A percentile compares a stretch with the other conserved stretches of the same genome.
phyloP scores from a whole-genome alignment of 37 sponge, comb jelly and placozoan species.

The Cliona cf. orientalis region DNA sequence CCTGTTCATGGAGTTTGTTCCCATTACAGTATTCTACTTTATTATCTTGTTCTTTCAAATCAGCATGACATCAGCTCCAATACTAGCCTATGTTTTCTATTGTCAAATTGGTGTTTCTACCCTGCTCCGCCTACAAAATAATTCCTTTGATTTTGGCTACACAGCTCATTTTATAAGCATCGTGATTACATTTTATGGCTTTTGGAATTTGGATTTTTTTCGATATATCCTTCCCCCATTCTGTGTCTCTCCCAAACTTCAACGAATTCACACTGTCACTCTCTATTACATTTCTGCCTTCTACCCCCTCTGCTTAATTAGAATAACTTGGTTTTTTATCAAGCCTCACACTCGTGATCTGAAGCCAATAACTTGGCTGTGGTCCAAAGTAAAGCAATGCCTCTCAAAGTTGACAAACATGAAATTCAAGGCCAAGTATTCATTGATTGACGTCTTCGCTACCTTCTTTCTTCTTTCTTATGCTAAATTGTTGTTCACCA shows the following conservation, averaged over 20 bases:
- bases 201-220: background rate
- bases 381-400: no score
- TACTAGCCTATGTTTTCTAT: background rate
- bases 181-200: background rate
- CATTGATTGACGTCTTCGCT: no score
- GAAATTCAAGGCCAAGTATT: no score
- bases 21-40: background rate
- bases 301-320: background rate
- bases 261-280: background rate
- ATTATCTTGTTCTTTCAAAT: background rate
- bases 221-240: background rate
- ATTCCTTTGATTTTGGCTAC: background rate
- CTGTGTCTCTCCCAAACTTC: background rate
- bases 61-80: background rate
- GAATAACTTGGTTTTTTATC: background rate
- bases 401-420: no score
- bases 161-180: background rate
- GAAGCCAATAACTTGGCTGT: no score
- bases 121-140: background rate
- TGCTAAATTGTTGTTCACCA: no score
- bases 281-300: background rate
- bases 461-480: no score
- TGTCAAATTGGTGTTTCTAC: background rate
- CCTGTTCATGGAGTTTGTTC: background rate
- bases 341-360: no score